Evolutionary conservation across 2,797 vertebrate species (phyloP), one percentile per base, ranked within the genome.

Genomic region (Trachurus trachurus): DNA sequence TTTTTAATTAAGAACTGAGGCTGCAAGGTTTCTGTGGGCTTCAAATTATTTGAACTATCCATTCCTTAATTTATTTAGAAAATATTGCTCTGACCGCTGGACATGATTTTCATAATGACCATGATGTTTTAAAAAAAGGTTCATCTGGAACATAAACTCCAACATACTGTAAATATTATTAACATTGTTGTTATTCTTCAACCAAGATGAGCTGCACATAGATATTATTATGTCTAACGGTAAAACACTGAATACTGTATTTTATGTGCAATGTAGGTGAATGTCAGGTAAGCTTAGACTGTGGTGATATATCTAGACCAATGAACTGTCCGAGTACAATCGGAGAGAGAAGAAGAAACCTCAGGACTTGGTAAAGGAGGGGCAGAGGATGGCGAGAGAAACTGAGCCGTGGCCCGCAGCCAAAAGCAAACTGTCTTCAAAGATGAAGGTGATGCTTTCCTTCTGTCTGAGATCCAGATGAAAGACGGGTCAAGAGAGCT

Each of bases 1-100:
- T 78, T 83, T 85, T 85, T 81, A 88, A 86, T 86, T 78, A 85
- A 74, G 61, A 73, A 21, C 47, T 7, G 17, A 45, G 21, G 58
- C 63, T 66, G 60, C 66, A 19, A 63, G 21, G 54, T 68, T 73
- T 64, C 11, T 47, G 12, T 17, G 37, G 49, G 52, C 40, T 9
- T 66, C 16, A 70, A 47, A 68, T 40, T 73, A 71, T 67, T 66
- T 42, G n/a, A 10, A 60, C 9, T 12, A 45, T 61, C 52, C 16
- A 12, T 31, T 70, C 5, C 6, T 21, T 44, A 8, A 67, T 81
- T 70, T 1, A 37, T 65, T 70, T 12, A 52, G 31, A 45, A 61
- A 68, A 71, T 22, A 7, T 3, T 21, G 29, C 16, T 53, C 45
- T 54, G 10, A 47, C 17, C 4, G 2, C 45, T 53, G 49, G 39